Evolutionary conservation across 2,797 vertebrate genomes (phyloP).

Genomic region (Muscicapa comitata): DNA sequence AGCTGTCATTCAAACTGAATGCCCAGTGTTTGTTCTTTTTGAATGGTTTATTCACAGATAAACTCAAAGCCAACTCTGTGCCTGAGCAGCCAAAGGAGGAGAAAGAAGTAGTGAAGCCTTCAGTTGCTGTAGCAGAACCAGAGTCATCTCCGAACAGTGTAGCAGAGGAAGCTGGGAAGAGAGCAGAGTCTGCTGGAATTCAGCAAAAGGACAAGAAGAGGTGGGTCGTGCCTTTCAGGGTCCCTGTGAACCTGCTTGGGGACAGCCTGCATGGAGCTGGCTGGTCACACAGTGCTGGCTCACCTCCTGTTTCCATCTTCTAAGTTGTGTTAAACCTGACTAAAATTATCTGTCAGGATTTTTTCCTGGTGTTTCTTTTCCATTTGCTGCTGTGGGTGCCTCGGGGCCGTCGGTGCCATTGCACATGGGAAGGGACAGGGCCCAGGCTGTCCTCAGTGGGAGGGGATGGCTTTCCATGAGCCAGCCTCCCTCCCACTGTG

Average conservation of each 20-base stretch:
- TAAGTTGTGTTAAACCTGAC: neutral
- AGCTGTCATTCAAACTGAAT: neutral
- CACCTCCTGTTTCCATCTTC: neutral
- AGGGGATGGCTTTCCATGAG: neutral
- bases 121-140: constrained; percentile 43
- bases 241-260: neutral
- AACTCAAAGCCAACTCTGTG: constrained; percentile 75
- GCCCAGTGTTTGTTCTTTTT: neutral
- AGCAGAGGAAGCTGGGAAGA: constrained; percentile 65
- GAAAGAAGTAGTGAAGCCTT: constrained; percentile 63
- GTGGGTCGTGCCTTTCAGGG: constrained; percentile 24
- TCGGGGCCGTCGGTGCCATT: neutral
- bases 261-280: neutral
- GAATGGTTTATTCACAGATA: constrained; percentile 46
- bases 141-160: constrained; percentile 13
- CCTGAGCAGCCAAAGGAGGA: constrained; percentile 80
- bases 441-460: neutral
- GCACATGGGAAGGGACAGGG: neutral
- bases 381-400: neutral
- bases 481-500: neutral
- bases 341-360: neutral
- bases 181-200: constrained; percentile 55
- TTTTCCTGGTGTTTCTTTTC: neutral
- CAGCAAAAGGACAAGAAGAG: constrained; percentile 73
- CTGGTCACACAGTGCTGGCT: neutral